phyloP scores from a whole-genome alignment of 2,113 vertebrate species.

The Telmatochromis sp. region DNA sequence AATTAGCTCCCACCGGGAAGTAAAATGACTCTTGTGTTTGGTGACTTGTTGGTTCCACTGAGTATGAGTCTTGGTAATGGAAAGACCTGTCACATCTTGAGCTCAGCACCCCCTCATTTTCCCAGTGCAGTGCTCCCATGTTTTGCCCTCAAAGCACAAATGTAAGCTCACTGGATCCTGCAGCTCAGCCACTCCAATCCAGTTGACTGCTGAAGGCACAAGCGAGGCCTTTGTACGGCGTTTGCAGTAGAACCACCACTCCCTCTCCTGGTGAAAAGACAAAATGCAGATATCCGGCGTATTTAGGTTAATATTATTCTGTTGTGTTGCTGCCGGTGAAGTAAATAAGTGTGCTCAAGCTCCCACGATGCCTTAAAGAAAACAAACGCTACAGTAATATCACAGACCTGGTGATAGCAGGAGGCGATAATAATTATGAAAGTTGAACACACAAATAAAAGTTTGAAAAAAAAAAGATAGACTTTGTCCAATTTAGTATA shows the following conservation, averaged over 20 bases:
- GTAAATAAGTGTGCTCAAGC: background rate
- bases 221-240: background rate
- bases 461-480: background rate
- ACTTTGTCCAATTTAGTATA: background rate
- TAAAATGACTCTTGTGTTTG: background rate
- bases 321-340: background rate
- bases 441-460: background rate
- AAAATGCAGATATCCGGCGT: background rate
- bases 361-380: slow-evolving; percentile 7
- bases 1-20: slow-evolving; percentile 10
- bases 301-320: background rate
- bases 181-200: background rate
- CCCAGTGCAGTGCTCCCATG: background rate
- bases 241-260: slow-evolving; percentile 8
- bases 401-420: background rate
- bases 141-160: background rate
- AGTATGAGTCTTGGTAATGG: slow-evolving; percentile 1
- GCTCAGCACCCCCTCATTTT: background rate
- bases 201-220: background rate
- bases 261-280: slow-evolving; percentile 42
- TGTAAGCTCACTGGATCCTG: background rate
- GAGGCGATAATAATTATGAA: background rate
- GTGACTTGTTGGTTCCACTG: background rate
- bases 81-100: slow-evolving; percentile 18
- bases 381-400: background rate